These are phyloP conservation scores for Drosophila orosa DNA, from an alignment of 1,140 invertebrate species.

Conservation along the genomic window DNA sequence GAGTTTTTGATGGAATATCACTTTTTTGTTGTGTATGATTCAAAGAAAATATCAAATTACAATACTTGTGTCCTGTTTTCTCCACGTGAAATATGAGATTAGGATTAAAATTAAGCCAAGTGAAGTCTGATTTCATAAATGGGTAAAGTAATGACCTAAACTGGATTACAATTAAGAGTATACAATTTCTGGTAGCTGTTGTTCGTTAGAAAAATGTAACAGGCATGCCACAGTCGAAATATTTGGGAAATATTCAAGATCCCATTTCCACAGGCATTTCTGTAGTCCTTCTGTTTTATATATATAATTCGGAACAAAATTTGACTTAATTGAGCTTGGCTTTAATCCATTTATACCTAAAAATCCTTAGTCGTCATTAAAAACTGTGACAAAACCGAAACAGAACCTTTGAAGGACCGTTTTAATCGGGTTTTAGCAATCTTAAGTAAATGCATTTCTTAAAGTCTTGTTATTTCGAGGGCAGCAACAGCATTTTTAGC, in stretches of 20 bases:
- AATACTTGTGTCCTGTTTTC: not conserved
- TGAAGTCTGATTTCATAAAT: not conserved
- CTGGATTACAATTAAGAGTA: not conserved
- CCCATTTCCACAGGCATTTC: not conserved
- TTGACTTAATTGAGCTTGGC: not conserved
- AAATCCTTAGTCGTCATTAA: not conserved
- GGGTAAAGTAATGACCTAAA: not conserved
- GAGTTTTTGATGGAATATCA: not conserved
- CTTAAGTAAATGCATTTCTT: slow-evolving; percentile 70
- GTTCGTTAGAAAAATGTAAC: too few relatives aligned
- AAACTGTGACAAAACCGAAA: not conserved
- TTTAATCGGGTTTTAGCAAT: slow-evolving; percentile 33
- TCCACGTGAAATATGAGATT: not conserved
- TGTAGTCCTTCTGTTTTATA: not conserved
- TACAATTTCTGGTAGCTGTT: not conserved
- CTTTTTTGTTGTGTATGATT: not conserved
- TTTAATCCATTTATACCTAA: not conserved
- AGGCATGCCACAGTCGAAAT: not conserved
- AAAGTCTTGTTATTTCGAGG: slow-evolving; percentile 73
- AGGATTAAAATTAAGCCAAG: not conserved
- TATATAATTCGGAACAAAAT: not conserved
- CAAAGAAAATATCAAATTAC: not conserved
- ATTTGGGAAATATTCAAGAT: not conserved
- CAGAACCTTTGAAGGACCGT: not conserved
- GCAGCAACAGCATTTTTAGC: slow-evolving; percentile 83